Conservation (phyloP, 2,797 vertebrate genomes). For the Hozukius guyotensis region DNA sequence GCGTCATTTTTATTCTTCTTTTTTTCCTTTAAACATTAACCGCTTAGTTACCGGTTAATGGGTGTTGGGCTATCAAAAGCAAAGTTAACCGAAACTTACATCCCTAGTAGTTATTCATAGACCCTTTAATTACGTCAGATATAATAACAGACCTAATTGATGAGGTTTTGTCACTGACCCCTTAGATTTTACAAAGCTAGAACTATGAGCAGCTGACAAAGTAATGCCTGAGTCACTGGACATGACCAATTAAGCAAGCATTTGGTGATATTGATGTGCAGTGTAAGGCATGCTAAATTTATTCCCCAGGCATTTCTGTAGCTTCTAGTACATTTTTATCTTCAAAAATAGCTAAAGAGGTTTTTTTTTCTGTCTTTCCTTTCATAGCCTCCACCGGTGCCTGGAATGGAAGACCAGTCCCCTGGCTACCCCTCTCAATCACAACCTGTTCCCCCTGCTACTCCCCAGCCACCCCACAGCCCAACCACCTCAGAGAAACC, state of each 20-base stretch:
- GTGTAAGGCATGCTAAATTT: not conserved
- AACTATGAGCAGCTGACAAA: not conserved
- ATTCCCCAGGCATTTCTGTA: not conserved
- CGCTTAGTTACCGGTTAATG: too few species aligned
- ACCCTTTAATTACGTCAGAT: fast-evolving
- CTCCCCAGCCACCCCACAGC: conserved; percentile 84
- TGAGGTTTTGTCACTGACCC: not conserved
- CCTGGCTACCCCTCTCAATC: conserved; percentile 76
- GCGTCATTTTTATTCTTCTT: too few species aligned
- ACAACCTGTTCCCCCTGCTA: conserved; percentile 77
- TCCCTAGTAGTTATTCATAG: not conserved
- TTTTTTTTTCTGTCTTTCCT: not conserved
- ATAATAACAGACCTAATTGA: not conserved
- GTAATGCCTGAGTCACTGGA: not conserved
- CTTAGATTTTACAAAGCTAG: not conserved
- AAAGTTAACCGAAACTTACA: too few species aligned
- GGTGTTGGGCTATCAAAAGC: too few species aligned
- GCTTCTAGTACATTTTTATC: not conserved
- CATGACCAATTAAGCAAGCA: not conserved
- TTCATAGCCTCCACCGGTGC: conserved; percentile 78
- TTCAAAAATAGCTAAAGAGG: not conserved
- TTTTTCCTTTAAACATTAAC: too few species aligned
- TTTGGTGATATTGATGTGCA: not conserved
- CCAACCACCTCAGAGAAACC: conserved; percentile 83
- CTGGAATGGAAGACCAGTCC: conserved; percentile 85